These are phyloP conservation scores for Bombus picipes DNA, from an alignment of 1,140 invertebrate genomes.

Conservation along the genomic window DNA sequence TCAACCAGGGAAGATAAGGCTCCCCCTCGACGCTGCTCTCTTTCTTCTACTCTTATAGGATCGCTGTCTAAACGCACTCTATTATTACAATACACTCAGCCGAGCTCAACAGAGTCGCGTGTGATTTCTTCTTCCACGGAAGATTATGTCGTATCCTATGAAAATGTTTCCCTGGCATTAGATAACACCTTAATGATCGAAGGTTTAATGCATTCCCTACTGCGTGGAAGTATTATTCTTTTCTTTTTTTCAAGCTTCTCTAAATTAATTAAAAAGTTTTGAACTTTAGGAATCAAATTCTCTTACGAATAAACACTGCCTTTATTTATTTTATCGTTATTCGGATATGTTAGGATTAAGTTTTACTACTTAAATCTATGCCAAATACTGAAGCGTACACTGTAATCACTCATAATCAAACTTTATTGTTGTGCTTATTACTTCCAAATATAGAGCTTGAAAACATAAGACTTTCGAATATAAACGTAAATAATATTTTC, in stretches of 20 bases:
- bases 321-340: too few relatives aligned
- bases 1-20: conserved; percentile 79
- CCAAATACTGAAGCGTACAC: not conserved
- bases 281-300: not conserved
- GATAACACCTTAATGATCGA: conserved; percentile 18
- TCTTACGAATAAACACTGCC: too few relatives aligned
- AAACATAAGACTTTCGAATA: too few relatives aligned
- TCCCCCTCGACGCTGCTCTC: conserved; percentile 73
- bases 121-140: conserved; percentile 60
- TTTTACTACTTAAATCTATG: not conserved
- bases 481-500: not conserved
- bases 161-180: conserved; percentile 40
- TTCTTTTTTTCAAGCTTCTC: too few relatives aligned
- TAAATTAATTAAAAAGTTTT: too few relatives aligned
- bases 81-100: conserved; percentile 63
- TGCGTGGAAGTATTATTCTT: conserved; percentile 5
- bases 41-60: conserved; percentile 63
- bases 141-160: conserved; percentile 59
- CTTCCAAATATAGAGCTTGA: too few relatives aligned
- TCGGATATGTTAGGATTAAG: too few relatives aligned
- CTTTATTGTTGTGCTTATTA: too few relatives aligned
- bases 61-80: conserved; percentile 64
- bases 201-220: conserved; percentile 9
- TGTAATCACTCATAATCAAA: not conserved
- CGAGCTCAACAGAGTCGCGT: conserved; percentile 40